Percentiles rank a stretch among this genome's conserved stretches.
Evolutionary conservation across 2,888 invertebrate species (phyloP).

Genomic region (Limnephilus lunatus): DNA sequence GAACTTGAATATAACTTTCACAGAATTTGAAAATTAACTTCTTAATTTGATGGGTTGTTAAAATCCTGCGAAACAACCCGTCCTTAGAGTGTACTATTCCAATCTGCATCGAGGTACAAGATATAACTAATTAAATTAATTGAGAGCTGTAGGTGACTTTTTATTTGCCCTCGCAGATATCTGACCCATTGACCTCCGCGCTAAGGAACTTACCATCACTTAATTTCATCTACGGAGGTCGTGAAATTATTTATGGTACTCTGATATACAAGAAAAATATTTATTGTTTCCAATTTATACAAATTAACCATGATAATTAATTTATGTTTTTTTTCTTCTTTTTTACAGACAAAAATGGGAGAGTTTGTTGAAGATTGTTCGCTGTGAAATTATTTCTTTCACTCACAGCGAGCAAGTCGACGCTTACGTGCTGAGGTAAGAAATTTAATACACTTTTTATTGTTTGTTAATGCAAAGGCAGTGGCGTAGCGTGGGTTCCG

Average conservation of each 20-base stretch:
- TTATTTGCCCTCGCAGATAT: background rate
- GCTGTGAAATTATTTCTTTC: conserved; percentile 97
- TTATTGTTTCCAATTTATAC: background rate
- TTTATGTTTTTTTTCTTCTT: conserved; percentile 66
- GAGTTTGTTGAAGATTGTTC: conserved; percentile 90
- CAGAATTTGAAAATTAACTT: too few species aligned
- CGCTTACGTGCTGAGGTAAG: conserved; percentile 96
- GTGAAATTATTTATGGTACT: background rate
- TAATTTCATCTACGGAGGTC: background rate
- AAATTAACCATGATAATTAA: background rate
- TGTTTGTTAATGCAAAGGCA: background rate
- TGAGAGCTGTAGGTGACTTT: background rate
- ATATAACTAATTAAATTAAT: too few species aligned
- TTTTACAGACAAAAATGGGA: conserved; percentile 91
- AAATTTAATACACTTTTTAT: background rate
- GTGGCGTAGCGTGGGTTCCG: too few species aligned
- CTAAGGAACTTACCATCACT: background rate
- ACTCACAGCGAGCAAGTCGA: conserved; percentile 93
- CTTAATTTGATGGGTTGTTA: too few species aligned
- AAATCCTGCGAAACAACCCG: too few species aligned
- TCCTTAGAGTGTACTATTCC: too few species aligned
- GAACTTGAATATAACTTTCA: too few species aligned
- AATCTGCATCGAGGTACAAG: too few species aligned
- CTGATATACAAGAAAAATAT: background rate
- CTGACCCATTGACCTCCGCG: background rate